Percentiles rank a stretch among this genome's conserved stretches.
Evolutionary conservation across 2,113 vertebrate species (phyloP).

Genomic region (Paracanthobrama guichenoti): DNA sequence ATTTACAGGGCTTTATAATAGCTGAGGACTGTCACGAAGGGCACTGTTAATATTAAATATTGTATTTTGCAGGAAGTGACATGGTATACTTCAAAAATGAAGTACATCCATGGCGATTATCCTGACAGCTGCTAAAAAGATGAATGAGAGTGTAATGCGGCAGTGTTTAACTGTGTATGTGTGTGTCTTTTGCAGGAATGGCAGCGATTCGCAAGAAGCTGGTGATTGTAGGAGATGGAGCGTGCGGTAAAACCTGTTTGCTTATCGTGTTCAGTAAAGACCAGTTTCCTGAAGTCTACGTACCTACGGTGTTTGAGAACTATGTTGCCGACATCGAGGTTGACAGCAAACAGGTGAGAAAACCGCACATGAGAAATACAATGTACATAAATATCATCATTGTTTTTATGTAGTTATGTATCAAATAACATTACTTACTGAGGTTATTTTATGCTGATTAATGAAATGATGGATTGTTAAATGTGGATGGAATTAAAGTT

Average conservation of each 20-base stretch:
- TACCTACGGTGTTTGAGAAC: constrained; percentile 98
- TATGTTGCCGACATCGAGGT: constrained; percentile 99
- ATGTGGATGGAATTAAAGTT: neutral
- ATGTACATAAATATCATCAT: neutral
- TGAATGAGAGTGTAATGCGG: neutral
- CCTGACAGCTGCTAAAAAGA: constrained; percentile 3
- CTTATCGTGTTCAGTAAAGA: constrained; percentile 99
- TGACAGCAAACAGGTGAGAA: constrained; percentile 92
- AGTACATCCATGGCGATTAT: constrained; percentile 16
- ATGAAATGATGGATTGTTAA: neutral
- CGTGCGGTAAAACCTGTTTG: constrained; percentile 98
- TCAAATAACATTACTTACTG: no score
- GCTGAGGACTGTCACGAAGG: neutral
- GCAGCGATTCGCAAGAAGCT: constrained; percentile 99
- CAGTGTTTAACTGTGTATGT: constrained; percentile 11
- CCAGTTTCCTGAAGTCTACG: constrained; percentile 98
- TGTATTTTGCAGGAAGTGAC: neutral
- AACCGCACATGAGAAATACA: neutral
- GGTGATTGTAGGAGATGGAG: constrained; percentile 98
- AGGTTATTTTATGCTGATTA: neutral
- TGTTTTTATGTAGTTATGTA: neutral
- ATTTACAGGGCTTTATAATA: neutral
- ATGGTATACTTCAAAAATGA: neutral
- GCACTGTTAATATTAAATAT: neutral
- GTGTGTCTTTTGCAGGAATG: constrained; percentile 81